Conservation (phyloP, 1,140 invertebrate genomes). For the Lepidurus packardi region DNA sequence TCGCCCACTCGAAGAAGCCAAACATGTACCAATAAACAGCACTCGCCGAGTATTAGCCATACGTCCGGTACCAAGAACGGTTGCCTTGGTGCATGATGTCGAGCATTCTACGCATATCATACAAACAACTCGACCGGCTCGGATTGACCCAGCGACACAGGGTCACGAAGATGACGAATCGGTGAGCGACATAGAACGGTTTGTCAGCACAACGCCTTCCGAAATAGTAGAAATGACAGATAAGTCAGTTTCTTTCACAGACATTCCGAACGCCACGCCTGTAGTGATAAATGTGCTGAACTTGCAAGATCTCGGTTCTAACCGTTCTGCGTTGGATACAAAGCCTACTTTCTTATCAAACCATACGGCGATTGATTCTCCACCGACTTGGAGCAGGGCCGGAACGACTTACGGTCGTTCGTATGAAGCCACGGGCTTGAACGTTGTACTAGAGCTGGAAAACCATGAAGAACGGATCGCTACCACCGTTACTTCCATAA, state of each 20-base stretch:
- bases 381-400: neutral
- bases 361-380: neutral
- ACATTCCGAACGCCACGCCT: neutral
- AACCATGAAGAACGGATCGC: neutral
- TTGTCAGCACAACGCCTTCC: neutral
- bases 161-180: neutral
- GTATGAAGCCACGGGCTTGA: neutral
- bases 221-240: neutral
- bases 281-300: neutral
- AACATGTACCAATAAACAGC: neutral
- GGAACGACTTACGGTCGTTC: neutral
- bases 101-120: neutral
- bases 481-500: neutral
- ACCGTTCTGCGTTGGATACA: neutral
- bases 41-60: neutral
- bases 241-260: neutral
- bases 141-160: neutral
- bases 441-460: neutral
- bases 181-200: neutral
- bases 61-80: neutral
- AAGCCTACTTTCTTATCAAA: neutral
- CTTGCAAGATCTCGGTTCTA: neutral
- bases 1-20: neutral
- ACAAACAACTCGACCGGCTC: neutral
- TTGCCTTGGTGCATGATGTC: neutral